Conservation (phyloP, 2,888 invertebrate species). For the Lepetodrilus schrolli region DNA sequence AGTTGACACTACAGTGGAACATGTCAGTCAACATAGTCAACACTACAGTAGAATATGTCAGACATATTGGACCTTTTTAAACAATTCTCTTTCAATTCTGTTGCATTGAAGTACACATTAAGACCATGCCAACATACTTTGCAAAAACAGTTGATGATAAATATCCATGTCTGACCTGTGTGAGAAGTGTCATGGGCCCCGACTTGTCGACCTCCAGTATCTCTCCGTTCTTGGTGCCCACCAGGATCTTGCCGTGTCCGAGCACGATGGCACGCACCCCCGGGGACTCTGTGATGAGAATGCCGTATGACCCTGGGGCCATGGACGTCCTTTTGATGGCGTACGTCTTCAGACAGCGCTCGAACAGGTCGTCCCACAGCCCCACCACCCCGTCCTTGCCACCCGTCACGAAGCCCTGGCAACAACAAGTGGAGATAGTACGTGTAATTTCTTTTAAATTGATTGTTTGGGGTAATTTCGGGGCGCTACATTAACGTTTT, state of each 20-base stretch:
- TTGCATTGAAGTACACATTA: too few relatives aligned
- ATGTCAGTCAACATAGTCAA: too few relatives aligned
- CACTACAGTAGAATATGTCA: too few relatives aligned
- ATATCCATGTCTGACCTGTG: slow-evolving; percentile 74
- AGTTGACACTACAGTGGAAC: too few relatives aligned
- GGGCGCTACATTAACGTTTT: too few relatives aligned
- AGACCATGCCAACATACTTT: too few relatives aligned
- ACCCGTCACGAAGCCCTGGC: slow-evolving; percentile 76
- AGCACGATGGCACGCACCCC: slow-evolving; percentile 73
- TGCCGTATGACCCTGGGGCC: slow-evolving; percentile 62
- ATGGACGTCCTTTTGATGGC: slow-evolving; percentile 70
- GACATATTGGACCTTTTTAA: too few relatives aligned
- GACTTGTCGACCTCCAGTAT: slow-evolving; percentile 75
- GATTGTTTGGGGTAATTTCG: too few relatives aligned
- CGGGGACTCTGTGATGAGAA: slow-evolving; percentile 69
- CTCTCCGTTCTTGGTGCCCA: slow-evolving; percentile 76
- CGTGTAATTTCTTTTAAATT: too few relatives aligned
- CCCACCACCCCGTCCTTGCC: slow-evolving; percentile 76
- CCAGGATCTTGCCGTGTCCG: slow-evolving; percentile 74
- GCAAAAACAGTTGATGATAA: too few relatives aligned
- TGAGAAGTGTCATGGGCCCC: slow-evolving; percentile 71
- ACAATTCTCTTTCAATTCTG: too few relatives aligned
- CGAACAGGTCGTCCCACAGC: slow-evolving; percentile 75
- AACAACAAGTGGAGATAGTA: too few relatives aligned
- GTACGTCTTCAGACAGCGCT: slow-evolving; percentile 74